Percentiles rank a stretch among this genome's conserved stretches.
Evolutionary conservation across 2,888 invertebrate genomes (phyloP).

Genomic region (Vanessa cardui): DNA sequence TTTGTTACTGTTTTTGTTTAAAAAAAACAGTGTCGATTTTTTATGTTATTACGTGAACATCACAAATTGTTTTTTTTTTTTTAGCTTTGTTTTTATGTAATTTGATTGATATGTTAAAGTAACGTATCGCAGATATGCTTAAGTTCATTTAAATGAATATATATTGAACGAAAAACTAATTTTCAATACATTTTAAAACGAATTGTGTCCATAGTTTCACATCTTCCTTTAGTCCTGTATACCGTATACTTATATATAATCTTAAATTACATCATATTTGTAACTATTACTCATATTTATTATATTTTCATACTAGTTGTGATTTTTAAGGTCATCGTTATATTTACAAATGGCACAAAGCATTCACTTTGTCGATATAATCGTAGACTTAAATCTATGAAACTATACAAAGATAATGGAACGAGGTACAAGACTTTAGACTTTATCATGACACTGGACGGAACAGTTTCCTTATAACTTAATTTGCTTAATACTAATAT

Average conservation of each 20-base stretch:
- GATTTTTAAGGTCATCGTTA: slow-evolving; percentile 28
- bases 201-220: slow-evolving; percentile 1
- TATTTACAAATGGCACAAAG: slow-evolving; percentile 71
- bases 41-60: no score
- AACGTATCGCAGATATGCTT: no score
- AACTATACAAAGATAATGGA: slow-evolving; percentile 31
- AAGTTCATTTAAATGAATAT: no score
- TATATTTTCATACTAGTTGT: slow-evolving; percentile 12
- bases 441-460: slow-evolving; percentile 72
- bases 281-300: not conserved
- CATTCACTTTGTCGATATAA: slow-evolving; percentile 70
- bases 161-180: no score
- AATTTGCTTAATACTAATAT: slow-evolving; percentile 44
- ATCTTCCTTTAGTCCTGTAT: not conserved
- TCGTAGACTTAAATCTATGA: slow-evolving; percentile 31
- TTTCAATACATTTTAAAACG: no score
- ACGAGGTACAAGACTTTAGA: slow-evolving; percentile 37
- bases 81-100: no score
- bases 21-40: not conserved
- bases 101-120: no score
- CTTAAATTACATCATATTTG: not conserved
- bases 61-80: no score
- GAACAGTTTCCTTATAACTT: slow-evolving; percentile 48
- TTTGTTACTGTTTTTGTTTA: slow-evolving; percentile 12
- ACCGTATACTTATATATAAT: not conserved